Conservation (phyloP, 2,888 invertebrate species). For the Bursaphelenchus okinawaensis region DNA sequence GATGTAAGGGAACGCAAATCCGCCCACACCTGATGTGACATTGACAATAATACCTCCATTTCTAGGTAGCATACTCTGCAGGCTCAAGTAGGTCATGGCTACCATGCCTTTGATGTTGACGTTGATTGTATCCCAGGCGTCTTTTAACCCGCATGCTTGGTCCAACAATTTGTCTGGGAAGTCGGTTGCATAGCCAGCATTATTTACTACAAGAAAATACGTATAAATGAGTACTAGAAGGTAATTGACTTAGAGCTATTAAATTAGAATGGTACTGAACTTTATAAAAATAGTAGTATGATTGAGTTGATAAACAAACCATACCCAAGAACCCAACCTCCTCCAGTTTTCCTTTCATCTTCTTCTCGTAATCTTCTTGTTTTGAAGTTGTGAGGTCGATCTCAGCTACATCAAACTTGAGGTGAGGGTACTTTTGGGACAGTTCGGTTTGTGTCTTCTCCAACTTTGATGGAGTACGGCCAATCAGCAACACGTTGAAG, state of each 20-base stretch:
- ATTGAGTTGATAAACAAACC: background rate
- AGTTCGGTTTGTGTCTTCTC: constrained; percentile 49
- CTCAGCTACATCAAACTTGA: constrained; percentile 44
- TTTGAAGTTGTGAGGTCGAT: constrained; percentile 46
- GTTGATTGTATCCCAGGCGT: too few relatives aligned
- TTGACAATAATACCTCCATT: background rate
- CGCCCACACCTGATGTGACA: background rate
- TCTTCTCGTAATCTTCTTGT: constrained; percentile 36
- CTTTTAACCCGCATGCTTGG: too few relatives aligned
- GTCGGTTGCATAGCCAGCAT: constrained; percentile 80
- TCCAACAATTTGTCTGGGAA: constrained; percentile 71
- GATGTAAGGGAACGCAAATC: background rate
- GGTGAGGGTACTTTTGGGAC: constrained; percentile 22
- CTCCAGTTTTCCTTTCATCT: constrained; percentile 38
- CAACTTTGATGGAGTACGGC: constrained; percentile 50
- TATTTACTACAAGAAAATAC: constrained; percentile 69
- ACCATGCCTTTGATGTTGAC: too few relatives aligned
- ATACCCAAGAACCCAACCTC: constrained; percentile 43
- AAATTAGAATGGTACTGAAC: too few relatives aligned
- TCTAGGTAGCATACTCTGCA: background rate
- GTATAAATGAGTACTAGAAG: too few relatives aligned
- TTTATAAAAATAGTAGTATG: background rate
- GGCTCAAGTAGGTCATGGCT: too few relatives aligned
- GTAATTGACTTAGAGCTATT: too few relatives aligned
- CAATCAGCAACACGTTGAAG: constrained; percentile 53